These are phyloP conservation scores for Gobio gobio DNA, from an alignment of 2,113 vertebrate genomes.

Conservation along the genomic window DNA sequence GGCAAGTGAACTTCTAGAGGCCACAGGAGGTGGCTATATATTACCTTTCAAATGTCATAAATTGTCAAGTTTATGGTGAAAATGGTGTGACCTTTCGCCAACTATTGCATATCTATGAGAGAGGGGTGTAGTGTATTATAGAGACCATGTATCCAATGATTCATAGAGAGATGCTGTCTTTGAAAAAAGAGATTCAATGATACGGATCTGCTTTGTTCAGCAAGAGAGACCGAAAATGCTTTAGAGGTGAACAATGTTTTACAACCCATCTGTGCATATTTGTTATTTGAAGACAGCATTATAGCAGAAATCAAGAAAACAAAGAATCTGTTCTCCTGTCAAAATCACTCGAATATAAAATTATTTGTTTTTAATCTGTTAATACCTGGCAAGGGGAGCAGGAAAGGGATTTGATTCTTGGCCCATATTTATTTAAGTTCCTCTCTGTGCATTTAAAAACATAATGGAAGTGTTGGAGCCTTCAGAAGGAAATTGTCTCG, in stretches of 20 bases:
- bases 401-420: neutral
- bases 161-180: conserved; percentile 53
- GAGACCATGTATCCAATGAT: conserved; percentile 36
- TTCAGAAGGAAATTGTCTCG: conserved; percentile 69
- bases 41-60: conserved; percentile 56
- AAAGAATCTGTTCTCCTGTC: neutral
- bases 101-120: conserved; percentile 7
- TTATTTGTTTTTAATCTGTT: neutral
- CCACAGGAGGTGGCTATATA: conserved; percentile 50
- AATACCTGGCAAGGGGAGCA: neutral
- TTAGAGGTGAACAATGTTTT: neutral
- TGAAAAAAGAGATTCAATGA: conserved; percentile 46
- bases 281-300: neutral
- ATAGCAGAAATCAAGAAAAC: neutral
- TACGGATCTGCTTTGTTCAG: conserved; percentile 33
- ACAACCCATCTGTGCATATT: neutral
- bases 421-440: conserved; percentile 44
- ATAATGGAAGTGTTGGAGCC: conserved; percentile 63
- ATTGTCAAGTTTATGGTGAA: conserved; percentile 50
- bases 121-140: conserved; percentile 46
- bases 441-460: conserved; percentile 60
- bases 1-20: conserved; percentile 44
- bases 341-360: neutral
- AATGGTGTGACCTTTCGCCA: conserved; percentile 49
- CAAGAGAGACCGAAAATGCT: neutral